phyloP scores from a whole-genome alignment of 2,113 vertebrate species.

The Marcusenius ussheri region DNA sequence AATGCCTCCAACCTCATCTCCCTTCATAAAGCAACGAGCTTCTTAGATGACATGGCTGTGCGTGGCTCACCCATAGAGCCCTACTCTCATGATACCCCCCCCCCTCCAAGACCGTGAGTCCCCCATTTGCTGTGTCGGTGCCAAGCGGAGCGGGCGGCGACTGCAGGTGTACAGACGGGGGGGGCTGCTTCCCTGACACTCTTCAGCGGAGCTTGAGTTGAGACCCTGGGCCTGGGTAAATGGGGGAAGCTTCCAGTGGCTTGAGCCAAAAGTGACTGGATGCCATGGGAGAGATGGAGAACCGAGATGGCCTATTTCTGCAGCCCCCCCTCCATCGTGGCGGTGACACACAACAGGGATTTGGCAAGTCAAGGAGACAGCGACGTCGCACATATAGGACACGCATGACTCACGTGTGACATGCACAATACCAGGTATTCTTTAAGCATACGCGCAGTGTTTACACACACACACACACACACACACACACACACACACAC shows the following conservation, averaged over 20 bases:
- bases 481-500: background rate
- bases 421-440: background rate
- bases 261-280: conserved; percentile 36
- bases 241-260: background rate
- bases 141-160: background rate
- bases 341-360: conserved; percentile 45
- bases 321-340: conserved; percentile 34
- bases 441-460: background rate
- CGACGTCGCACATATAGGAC: background rate
- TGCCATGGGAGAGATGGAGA: conserved; percentile 11
- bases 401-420: background rate
- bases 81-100: background rate
- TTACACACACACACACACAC: background rate
- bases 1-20: background rate
- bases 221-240: background rate
- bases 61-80: background rate
- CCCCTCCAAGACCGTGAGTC: background rate
- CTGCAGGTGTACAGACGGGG: background rate
- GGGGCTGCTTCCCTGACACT: background rate
- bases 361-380: background rate
- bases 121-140: background rate
- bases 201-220: background rate
- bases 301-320: conserved; percentile 62
- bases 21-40: background rate
- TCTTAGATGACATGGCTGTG: background rate